Conservation (phyloP, 1,140 invertebrate genomes). For the Heliconius himera region DNA sequence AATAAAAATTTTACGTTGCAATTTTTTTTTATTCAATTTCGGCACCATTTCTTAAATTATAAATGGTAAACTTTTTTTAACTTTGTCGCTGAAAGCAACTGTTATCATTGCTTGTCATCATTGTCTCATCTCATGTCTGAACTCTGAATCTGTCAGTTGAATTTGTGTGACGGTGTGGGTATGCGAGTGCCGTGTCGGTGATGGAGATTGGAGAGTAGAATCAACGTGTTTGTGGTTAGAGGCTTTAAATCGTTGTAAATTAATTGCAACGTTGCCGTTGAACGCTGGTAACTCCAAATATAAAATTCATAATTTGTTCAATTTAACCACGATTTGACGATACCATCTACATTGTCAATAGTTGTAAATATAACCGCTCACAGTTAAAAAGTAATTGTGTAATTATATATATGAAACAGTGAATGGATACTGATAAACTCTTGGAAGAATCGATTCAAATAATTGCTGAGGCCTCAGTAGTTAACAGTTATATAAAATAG, state of each 20-base stretch:
- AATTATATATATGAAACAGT: conserved; percentile 35
- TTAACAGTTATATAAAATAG: conserved; percentile 13
- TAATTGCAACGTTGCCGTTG: conserved; percentile 33
- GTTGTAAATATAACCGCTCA: conserved; percentile 13
- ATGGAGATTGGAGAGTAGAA: conserved; percentile 32
- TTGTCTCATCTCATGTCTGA: background rate
- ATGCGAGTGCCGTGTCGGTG: conserved; percentile 13
- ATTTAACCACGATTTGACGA: conserved; percentile 2
- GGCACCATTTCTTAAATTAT: background rate
- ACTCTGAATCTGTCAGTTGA: background rate
- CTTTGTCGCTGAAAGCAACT: background rate
- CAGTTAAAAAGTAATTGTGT: conserved; percentile 26
- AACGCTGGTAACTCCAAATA: background rate
- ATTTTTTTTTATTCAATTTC: no score
- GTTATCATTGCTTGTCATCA: conserved; percentile 9
- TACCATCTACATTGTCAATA: conserved; percentile 4
- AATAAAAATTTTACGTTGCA: no score
- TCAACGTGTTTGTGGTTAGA: conserved; percentile 42
- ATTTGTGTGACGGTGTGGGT: conserved; percentile 6
- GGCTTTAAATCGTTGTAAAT: conserved; percentile 29
- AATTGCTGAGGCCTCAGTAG: conserved; percentile 22
- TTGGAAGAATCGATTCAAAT: conserved; percentile 25
- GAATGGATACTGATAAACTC: conserved; percentile 39
- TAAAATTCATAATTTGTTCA: conserved; percentile 12
- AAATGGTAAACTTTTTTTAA: background rate